phyloP scores from a whole-genome alignment of 1,140 invertebrate species.

The Macrobrachium rosenbergii region DNA sequence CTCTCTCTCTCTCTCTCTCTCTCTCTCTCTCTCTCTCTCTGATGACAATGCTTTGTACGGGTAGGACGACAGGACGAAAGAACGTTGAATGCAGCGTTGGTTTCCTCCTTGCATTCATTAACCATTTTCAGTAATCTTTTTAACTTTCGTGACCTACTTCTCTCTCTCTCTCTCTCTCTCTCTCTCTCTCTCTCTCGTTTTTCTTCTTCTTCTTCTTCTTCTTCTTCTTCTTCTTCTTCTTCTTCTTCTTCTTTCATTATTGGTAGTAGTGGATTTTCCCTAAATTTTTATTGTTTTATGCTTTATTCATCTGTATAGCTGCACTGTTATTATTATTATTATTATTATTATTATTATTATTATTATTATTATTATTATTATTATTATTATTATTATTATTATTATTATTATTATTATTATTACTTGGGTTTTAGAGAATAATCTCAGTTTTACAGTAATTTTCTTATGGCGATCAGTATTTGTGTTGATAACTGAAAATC shows the following conservation, averaged over 20 bases:
- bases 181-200: conserved; percentile 17
- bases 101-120: too few species aligned
- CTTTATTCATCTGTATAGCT: neutral
- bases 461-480: too few species aligned
- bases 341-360: conserved; percentile 5
- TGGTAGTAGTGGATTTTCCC: neutral
- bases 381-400: neutral
- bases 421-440: neutral
- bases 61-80: too few species aligned
- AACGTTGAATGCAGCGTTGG: too few species aligned
- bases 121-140: neutral
- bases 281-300: neutral
- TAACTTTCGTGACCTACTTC: neutral
- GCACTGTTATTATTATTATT: conserved; percentile 1
- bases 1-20: too few species aligned
- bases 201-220: neutral
- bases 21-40: too few species aligned
- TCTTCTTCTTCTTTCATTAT: neutral
- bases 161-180: conserved; percentile 28
- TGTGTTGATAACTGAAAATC: too few species aligned
- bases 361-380: conserved; percentile 11
- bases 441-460: too few species aligned
- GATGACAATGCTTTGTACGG: too few species aligned
- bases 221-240: neutral
- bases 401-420: neutral